A percentile compares a stretch with the other conserved stretches of the same genome.
Evolutionary conservation across 1,140 invertebrate genomes (phyloP).

Genomic region (Drosophila bipectinata): DNA sequence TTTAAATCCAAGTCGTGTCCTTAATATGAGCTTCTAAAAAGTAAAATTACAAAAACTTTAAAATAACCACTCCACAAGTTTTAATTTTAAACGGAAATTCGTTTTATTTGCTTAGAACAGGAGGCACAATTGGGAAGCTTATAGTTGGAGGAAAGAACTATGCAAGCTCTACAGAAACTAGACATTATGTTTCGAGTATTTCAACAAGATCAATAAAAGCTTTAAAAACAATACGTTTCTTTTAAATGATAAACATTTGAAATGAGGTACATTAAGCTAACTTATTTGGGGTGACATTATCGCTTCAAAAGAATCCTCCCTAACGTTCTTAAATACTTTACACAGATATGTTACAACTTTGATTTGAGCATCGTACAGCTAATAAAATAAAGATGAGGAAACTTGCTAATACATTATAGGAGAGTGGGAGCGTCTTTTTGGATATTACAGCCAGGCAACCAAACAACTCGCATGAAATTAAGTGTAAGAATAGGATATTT

Average conservation of each 20-base stretch:
- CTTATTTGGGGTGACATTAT: neutral
- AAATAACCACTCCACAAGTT: too few species aligned
- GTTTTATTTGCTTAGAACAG: constrained; percentile 11
- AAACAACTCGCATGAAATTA: neutral
- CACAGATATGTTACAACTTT: constrained; percentile 27
- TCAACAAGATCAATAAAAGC: neutral
- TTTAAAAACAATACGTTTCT: neutral
- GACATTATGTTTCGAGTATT: neutral
- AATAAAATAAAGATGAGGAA: constrained; percentile 14
- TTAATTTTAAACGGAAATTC: neutral
- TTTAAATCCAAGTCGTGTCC: too few species aligned
- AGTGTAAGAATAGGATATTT: neutral
- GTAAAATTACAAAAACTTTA: too few species aligned
- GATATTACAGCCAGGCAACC: constrained; percentile 1
- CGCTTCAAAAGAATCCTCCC: neutral
- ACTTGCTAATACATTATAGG: constrained; percentile 8
- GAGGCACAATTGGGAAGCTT: constrained; percentile 15
- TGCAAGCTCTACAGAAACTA: neutral
- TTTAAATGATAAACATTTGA: neutral
- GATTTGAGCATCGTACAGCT: constrained; percentile 41
- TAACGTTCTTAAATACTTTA: constrained; percentile 12
- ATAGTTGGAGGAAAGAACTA: neutral
- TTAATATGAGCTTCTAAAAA: too few species aligned
- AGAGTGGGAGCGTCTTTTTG: neutral
- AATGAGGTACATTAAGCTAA: neutral